A percentile compares a stretch with the other conserved stretches of the same genome.
phyloP scores from a whole-genome alignment of 2,888 invertebrate species.

The Rhodophaea formosa region DNA sequence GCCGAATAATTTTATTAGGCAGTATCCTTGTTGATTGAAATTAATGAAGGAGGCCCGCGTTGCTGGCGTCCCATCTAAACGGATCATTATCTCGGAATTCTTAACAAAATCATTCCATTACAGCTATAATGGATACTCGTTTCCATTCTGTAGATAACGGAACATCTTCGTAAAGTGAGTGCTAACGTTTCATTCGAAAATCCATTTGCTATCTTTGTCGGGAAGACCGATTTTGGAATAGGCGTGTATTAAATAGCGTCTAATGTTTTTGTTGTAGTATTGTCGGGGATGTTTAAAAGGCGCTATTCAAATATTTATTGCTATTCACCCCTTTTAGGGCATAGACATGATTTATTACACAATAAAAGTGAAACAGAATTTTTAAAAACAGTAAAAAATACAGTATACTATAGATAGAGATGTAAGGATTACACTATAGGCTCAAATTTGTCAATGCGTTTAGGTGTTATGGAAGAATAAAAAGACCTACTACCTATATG shows the following conservation, averaged over 20 bases:
- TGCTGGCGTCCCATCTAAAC: slow-evolving; percentile 14
- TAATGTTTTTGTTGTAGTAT: background rate
- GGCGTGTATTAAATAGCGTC: background rate
- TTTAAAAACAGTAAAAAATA: no score
- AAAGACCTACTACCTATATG: no score
- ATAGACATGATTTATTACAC: no score
- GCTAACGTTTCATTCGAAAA: slow-evolving; percentile 11
- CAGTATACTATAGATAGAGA: no score
- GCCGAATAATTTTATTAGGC: slow-evolving; percentile 10
- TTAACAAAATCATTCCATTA: slow-evolving; percentile 27
- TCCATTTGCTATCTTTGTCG: slow-evolving; percentile 4
- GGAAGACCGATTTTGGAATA: background rate
- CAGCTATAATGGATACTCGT: slow-evolving; percentile 24
- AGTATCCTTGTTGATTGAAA: slow-evolving; percentile 17
- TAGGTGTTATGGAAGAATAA: no score
- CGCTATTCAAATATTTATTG: no score
- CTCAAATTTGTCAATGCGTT: no score
- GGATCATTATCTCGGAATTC: slow-evolving; percentile 23
- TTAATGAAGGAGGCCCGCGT: slow-evolving; percentile 11
- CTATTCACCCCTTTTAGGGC: no score
- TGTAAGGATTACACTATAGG: no score
- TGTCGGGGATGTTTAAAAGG: no score
- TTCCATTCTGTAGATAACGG: slow-evolving; percentile 23
- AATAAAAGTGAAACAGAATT: no score
- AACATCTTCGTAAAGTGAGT: slow-evolving; percentile 16